Percentiles rank a stretch among this genome's conserved stretches.
Evolutionary conservation across 2,888 invertebrate genomes (phyloP).

Genomic region (Amiota communis): DNA sequence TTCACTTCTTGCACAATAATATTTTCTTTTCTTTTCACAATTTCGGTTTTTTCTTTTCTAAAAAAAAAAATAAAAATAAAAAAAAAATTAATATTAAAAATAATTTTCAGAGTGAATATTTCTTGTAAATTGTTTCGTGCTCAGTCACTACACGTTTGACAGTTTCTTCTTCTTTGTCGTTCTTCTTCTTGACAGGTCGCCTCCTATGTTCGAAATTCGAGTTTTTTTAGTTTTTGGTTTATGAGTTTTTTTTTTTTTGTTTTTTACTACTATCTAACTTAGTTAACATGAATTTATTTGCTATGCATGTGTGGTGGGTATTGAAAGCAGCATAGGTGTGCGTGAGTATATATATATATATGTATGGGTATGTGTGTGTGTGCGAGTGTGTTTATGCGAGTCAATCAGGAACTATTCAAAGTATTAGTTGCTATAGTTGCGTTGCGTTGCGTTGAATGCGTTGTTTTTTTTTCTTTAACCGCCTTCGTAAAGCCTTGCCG

Average conservation of each 20-base stretch:
- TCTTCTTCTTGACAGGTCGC: too few relatives aligned
- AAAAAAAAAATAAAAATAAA: too few relatives aligned
- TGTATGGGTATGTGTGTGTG: not conserved
- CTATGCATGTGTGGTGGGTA: not conserved
- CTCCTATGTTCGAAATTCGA: not conserved
- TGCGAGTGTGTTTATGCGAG: not conserved
- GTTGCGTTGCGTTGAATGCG: not conserved
- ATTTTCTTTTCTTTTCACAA: not conserved
- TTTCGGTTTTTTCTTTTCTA: not conserved
- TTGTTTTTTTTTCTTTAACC: not conserved
- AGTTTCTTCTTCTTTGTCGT: too few relatives aligned
- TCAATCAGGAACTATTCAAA: conserved; percentile 11
- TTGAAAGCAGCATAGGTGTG: not conserved
- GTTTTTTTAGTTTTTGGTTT: not conserved
- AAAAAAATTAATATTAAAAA: too few relatives aligned
- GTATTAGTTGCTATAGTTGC: not conserved
- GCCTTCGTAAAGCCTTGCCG: too few relatives aligned
- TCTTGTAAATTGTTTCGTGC: too few relatives aligned
- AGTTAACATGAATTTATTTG: not conserved
- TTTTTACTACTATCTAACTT: not conserved
- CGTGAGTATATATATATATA: not conserved
- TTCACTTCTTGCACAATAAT: too few relatives aligned
- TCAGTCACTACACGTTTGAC: too few relatives aligned
- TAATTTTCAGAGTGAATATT: too few relatives aligned
- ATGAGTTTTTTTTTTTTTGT: not conserved